Evolutionary conservation across 1,140 invertebrate genomes (phyloP).

Genomic region (Solenopsis invicta): DNA sequence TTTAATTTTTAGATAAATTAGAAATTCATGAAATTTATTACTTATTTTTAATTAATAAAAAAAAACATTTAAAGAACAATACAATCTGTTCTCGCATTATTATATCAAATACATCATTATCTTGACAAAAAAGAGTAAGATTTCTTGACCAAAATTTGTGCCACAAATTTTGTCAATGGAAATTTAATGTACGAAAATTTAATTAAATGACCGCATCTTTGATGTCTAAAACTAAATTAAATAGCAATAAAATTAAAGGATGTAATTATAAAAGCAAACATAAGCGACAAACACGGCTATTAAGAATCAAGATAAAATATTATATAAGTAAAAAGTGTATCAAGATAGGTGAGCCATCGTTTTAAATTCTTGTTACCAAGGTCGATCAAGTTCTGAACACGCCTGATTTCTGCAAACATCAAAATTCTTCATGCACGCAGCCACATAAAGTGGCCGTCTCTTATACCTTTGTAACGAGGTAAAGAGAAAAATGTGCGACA

Average conservation of each 20-base stretch:
- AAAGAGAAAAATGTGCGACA: background rate
- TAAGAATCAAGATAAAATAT: conserved; percentile 11
- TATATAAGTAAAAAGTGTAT: background rate
- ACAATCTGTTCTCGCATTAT: too few relatives aligned
- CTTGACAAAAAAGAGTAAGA: background rate
- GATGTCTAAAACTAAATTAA: background rate
- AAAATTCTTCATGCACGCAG: background rate
- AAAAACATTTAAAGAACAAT: background rate
- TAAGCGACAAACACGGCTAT: background rate
- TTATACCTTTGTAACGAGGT: background rate
- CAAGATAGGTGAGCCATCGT: background rate
- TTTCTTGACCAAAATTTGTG: background rate
- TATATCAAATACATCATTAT: background rate
- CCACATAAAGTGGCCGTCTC: background rate
- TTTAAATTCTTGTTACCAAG: background rate
- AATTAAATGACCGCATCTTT: background rate
- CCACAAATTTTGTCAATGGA: background rate
- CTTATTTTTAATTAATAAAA: conserved; percentile 3
- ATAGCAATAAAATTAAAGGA: background rate
- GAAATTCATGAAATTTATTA: background rate
- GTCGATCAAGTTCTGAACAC: background rate
- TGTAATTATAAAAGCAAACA: background rate
- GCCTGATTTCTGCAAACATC: background rate
- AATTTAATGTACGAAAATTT: background rate
- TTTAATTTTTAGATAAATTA: background rate